These are phyloP conservation scores for Caiman crocodilus DNA, from an alignment of 2,797 vertebrate genomes.

Conservation along the genomic window DNA sequence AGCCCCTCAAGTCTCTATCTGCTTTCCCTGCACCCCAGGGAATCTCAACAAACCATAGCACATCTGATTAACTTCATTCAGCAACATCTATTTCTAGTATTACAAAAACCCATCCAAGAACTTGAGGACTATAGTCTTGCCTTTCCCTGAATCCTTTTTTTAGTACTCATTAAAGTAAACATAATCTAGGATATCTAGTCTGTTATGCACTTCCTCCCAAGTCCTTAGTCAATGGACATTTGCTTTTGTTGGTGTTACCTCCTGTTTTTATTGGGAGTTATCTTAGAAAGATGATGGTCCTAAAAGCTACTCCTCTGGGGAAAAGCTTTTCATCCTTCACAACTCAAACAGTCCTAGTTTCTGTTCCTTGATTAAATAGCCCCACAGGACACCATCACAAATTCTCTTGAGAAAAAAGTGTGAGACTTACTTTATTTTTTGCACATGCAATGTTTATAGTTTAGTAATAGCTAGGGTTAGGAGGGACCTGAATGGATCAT, in stretches of 20 bases:
- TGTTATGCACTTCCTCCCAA: not conserved
- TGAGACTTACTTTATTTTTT: not conserved
- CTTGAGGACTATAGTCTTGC: too few species aligned
- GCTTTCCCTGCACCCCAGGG: too few species aligned
- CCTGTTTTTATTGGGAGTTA: not conserved
- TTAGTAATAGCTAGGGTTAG: too few species aligned
- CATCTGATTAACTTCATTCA: too few species aligned
- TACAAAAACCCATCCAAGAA: too few species aligned
- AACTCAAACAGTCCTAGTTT: not conserved
- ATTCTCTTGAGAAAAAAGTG: not conserved
- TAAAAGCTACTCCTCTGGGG: not conserved
- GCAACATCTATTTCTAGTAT: too few species aligned
- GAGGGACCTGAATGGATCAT: too few species aligned
- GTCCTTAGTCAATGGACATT: constrained; percentile 9
- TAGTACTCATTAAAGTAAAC: too few species aligned
- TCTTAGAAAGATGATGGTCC: not conserved
- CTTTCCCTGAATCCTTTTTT: too few species aligned
- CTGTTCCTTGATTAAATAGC: not conserved
- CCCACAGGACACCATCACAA: not conserved
- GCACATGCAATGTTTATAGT: not conserved
- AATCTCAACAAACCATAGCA: too few species aligned
- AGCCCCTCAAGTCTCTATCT: too few species aligned
- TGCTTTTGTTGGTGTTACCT: not conserved
- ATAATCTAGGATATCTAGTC: constrained; percentile 18
- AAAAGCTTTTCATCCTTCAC: not conserved